Percentiles rank a stretch among this genome's conserved stretches.
phyloP scores from a whole-genome alignment of 2,113 vertebrate genomes.

The Isichthys henryi region DNA sequence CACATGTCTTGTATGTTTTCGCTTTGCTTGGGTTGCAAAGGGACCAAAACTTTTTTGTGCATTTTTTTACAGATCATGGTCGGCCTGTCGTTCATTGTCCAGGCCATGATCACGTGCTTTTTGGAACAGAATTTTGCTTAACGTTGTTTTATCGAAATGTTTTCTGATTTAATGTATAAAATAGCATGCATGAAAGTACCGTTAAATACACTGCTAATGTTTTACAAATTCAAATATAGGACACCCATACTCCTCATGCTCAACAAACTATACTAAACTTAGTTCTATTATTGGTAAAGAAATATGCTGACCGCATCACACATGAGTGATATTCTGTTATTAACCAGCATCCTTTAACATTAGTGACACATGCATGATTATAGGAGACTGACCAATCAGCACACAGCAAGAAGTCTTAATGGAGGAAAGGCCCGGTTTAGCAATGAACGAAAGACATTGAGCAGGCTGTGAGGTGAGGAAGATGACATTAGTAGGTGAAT shows the following conservation, averaged over 20 bases:
- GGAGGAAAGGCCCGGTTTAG: not conserved
- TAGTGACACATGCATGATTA: too few relatives aligned
- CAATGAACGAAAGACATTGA: not conserved
- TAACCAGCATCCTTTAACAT: too few relatives aligned
- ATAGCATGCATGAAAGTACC: not conserved
- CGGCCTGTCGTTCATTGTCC: not conserved
- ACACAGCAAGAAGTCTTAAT: too few relatives aligned
- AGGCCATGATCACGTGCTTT: too few relatives aligned
- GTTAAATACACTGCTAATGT: not conserved
- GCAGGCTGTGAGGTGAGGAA: not conserved
- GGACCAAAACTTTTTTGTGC: not conserved
- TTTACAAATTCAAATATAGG: not conserved
- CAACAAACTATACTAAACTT: not conserved
- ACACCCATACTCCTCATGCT: not conserved
- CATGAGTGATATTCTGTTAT: too few relatives aligned
- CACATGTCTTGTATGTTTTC: too few relatives aligned
- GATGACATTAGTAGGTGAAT: not conserved
- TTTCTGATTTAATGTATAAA: not conserved
- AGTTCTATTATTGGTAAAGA: too few relatives aligned
- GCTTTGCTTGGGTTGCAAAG: too few relatives aligned
- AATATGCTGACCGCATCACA: too few relatives aligned
- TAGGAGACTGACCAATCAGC: too few relatives aligned
- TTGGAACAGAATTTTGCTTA: too few relatives aligned
- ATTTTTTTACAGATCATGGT: not conserved
- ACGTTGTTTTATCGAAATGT: too few relatives aligned